phyloP scores from a whole-genome alignment of 2,888 invertebrate species.

The Acanthoscelides obtectus region DNA sequence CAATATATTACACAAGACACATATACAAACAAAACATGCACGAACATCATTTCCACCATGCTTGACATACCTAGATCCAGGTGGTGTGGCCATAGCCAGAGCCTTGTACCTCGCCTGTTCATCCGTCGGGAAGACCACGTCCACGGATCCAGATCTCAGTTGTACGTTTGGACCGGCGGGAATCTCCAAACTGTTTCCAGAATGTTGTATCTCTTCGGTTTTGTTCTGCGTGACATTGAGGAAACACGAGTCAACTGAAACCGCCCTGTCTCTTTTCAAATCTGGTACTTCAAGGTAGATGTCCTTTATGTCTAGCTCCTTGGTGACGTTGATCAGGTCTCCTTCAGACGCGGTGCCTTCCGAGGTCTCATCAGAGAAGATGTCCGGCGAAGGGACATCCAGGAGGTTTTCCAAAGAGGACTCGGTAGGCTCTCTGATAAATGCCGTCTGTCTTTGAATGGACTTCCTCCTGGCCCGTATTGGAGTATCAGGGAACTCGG shows the following conservation, averaged over 20 bases:
- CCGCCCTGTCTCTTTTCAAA: slow-evolving; percentile 77
- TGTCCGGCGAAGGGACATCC: slow-evolving; percentile 39
- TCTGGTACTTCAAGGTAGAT: slow-evolving; percentile 67
- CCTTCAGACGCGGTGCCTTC: slow-evolving; percentile 37
- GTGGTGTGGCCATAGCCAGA: slow-evolving; percentile 62
- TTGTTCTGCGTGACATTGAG: slow-evolving; percentile 70
- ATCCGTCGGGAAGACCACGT: slow-evolving; percentile 81
- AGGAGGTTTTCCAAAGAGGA: slow-evolving; percentile 64
- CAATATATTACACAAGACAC: slow-evolving; percentile 8
- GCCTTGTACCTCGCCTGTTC: slow-evolving; percentile 83
- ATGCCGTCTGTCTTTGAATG: slow-evolving; percentile 77
- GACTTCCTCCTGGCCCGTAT: slow-evolving; percentile 59
- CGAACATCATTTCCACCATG: slow-evolving; percentile 16
- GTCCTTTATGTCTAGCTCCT: slow-evolving; percentile 42
- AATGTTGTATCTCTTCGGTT: slow-evolving; percentile 65
- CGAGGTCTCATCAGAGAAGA: slow-evolving; percentile 45
- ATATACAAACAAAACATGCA: slow-evolving; percentile 18
- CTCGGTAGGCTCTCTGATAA: slow-evolving; percentile 67
- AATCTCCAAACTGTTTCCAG: slow-evolving; percentile 61
- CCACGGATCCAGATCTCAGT: slow-evolving; percentile 76
- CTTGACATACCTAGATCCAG: slow-evolving; percentile 31
- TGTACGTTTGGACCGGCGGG: slow-evolving; percentile 62
- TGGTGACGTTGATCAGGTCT: slow-evolving; percentile 33
- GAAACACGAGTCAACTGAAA: slow-evolving; percentile 84
- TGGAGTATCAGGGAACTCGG: slow-evolving; percentile 50